Conservation (phyloP, 2,113 vertebrate species). For the Podarcis muralis region DNA sequence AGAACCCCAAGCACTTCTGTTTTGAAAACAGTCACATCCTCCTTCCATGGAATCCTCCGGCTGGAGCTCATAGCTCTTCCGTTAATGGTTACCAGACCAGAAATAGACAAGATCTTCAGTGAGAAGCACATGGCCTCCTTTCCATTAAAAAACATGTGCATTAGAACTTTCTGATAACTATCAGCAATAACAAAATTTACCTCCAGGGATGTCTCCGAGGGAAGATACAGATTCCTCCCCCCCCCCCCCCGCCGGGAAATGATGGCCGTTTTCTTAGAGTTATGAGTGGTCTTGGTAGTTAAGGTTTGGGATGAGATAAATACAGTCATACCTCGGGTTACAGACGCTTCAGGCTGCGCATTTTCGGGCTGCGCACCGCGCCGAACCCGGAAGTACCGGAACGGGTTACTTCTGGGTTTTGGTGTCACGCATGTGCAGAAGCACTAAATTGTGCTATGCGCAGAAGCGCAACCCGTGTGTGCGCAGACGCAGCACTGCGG, state of each 20-base stretch:
- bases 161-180: constrained; percentile 48
- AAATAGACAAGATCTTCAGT: constrained; percentile 42
- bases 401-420: no score
- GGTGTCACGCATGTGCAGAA: no score
- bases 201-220: not conserved
- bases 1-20: not conserved
- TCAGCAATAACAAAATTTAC: constrained; percentile 33
- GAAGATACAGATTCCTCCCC: not conserved
- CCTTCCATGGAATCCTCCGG: constrained; percentile 29
- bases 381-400: no score
- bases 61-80: not conserved
- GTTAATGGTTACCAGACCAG: constrained; percentile 38
- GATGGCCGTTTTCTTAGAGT: not conserved
- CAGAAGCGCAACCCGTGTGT: no score
- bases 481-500: no score
- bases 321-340: no score
- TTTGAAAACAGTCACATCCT: not conserved
- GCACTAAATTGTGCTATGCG: no score
- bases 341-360: no score
- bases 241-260: not conserved
- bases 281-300: not conserved
- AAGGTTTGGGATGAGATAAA: not conserved
- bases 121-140: constrained; percentile 28
- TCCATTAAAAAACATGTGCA: not conserved
- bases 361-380: no score